Evolutionary conservation across 2,888 invertebrate species (phyloP), one percentile per base, ranked within the genome.

Genomic region (Rutpela maculata): DNA sequence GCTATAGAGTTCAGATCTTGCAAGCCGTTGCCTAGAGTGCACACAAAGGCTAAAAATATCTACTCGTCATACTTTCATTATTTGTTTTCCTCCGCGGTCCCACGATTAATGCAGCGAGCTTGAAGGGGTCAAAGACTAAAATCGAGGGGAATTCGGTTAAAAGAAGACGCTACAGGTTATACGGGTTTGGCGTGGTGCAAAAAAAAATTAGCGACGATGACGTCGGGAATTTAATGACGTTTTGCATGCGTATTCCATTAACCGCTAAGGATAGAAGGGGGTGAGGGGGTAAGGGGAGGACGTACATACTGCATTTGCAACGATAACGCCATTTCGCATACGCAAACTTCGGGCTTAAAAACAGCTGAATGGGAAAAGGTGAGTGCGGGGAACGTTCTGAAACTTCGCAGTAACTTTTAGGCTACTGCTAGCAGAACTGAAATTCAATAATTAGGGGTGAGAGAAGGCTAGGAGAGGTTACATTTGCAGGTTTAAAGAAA

Each of bases 341-440:
- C 77, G 75, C 75, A 79, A 81, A 81, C 81, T 77, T 80, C 81
- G 75, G 74, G 75, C 75, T 78, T 78, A 70, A 77, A 88, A 89
- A 89, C 88, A 86, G 87, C 88, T 88, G 87, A 87, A 89, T 78
- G 81, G 76, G 81, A 82, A 80, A 81, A 79, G 80, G 81, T 59
- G 57, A 71, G 63, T 69, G 77, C 74, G 77, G 80, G 78, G 75
- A 79, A 79, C 79, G 77, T 74, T 80, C 78, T 75, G 72, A 81
- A 78, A 75, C 70, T 72, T 74, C 68, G 65, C 72, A 72, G 60
- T 72, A 72, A 78, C 73, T 74, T 72, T 86, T 89, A 89, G 84
- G 89, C 88, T 87, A 88, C 88, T 83, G 88, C 89, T 85, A 89
- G 88, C 87, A 89, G 88, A 88, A 89, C 88, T 88, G 88, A 87